Evolutionary conservation across 2,113 vertebrate species (phyloP).

Genomic region (Chlorodrepanis virens): DNA sequence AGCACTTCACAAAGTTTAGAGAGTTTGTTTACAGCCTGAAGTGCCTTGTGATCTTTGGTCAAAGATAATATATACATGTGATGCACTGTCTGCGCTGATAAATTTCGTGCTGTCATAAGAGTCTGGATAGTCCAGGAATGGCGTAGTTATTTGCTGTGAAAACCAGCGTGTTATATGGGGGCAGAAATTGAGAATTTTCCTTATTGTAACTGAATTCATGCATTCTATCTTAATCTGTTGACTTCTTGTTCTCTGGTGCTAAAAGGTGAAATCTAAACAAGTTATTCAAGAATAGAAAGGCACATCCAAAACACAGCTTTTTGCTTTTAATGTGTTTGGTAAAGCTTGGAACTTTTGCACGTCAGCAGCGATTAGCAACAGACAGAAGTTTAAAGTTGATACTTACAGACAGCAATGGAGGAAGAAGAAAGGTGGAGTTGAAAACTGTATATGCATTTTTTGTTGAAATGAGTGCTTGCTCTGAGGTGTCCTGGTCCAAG

Average conservation of each 20-base stretch:
- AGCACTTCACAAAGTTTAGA: not conserved
- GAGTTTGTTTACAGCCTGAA: not conserved
- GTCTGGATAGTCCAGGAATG: not conserved
- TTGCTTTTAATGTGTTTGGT: not conserved
- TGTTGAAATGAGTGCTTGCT: not conserved
- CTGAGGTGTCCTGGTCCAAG: not conserved
- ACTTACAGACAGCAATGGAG: not conserved
- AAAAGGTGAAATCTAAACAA: not conserved
- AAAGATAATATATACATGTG: not conserved
- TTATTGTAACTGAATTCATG: not conserved
- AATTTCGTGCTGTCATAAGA: not conserved
- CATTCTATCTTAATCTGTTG: not conserved
- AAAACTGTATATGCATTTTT: not conserved
- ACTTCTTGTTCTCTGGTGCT: not conserved
- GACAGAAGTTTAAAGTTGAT: not conserved
- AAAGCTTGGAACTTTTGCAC: not conserved
- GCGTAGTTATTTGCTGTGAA: not conserved
- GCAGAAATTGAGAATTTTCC: not conserved
- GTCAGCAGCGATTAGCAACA: not conserved
- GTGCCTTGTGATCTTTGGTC: not conserved
- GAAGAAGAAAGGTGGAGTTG: not conserved
- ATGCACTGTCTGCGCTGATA: not conserved
- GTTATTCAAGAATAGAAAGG: not conserved
- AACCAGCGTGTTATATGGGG: not conserved
- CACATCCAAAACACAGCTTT: not conserved